Base-by-base conservation (phyloP, 2,113 vertebrate species). In the Thomomys bottae region DNA sequence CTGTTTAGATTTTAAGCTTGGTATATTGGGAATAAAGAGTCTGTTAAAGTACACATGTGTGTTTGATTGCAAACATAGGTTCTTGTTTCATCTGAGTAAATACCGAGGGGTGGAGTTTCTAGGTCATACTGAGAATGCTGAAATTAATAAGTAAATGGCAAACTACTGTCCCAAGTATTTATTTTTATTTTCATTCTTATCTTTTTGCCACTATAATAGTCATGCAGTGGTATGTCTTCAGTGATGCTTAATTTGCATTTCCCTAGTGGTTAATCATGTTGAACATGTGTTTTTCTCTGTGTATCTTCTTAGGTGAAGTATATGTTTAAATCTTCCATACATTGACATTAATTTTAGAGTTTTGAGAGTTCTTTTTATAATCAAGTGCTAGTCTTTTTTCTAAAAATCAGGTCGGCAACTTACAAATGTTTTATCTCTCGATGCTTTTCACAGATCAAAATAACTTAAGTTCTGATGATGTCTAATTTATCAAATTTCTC, bases 381-480 rank as follows among this genome's bases (percentile, higher is more conserved):
- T 57, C 61, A 67, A 7, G 21, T 76, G 63, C 6, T 76, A 32
- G 12, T 23, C 40, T 12, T 78, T 82, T 54, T 17, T 17, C 0
- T 3, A 54, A 54, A 54, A 54, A 73, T 49, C 40, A 82, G 26
- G 40, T 42, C 49, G 36, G 9, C 32, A 42, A 72, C 59, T 67
- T 54, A 11, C 20, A 38, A 57, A 80, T 79, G 54, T 32, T 84
- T 88, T 72, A 18, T 42, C n/a, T 79, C 23, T 45, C 18, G 1
- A 1, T 76, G 10, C 76, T 11, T 79, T 88, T 84, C 73, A 73
- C 28, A 72, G 70, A 93, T 9, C 14, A 92, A 84, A 89, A 42
- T 11, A 2, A 57, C 57, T 59, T 34, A 54, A 57, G 42, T 80
- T 85, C 85, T 80, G 66, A 59, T 67, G 15, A 78, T 79, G 18